Conservation (phyloP, 2,888 invertebrate species). For the Gnatocerus cornutus region DNA sequence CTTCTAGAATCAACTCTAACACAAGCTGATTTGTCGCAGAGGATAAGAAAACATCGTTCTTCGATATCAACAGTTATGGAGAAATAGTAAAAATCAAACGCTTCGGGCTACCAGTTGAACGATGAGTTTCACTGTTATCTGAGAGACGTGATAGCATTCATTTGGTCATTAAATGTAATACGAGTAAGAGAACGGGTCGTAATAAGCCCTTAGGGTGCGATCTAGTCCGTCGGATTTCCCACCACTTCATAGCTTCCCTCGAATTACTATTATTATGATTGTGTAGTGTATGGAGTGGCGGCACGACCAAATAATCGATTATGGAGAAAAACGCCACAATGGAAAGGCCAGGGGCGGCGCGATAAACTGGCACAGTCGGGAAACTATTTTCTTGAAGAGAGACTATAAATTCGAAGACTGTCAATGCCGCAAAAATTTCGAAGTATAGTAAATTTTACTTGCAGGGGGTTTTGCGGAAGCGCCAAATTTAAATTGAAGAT, state of each 20-base stretch:
- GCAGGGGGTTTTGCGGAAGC: too few relatives aligned
- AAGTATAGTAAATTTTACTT: too few relatives aligned
- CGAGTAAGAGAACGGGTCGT: slow-evolving; percentile 37
- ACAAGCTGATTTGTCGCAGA: slow-evolving; percentile 4
- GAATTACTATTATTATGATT: slow-evolving; percentile 42
- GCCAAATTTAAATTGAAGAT: too few relatives aligned
- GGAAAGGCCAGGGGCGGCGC: background rate
- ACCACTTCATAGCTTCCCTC: slow-evolving; percentile 39
- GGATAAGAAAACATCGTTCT: slow-evolving; percentile 16
- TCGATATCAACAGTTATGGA: slow-evolving; percentile 29
- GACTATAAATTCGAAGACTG: too few relatives aligned
- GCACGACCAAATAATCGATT: slow-evolving; percentile 19
- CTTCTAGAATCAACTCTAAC: slow-evolving; percentile 14
- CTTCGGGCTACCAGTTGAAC: slow-evolving; percentile 40
- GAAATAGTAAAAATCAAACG: slow-evolving; percentile 13
- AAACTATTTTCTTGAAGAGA: background rate
- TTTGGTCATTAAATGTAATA: slow-evolving; percentile 44
- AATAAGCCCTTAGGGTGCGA: slow-evolving; percentile 42
- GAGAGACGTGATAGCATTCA: slow-evolving; percentile 39
- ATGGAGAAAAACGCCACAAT: slow-evolving; percentile 6
- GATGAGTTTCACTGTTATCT: slow-evolving; percentile 37
- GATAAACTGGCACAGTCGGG: background rate
- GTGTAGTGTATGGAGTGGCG: slow-evolving; percentile 25
- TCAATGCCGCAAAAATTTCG: too few relatives aligned
- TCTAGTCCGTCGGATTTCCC: slow-evolving; percentile 38